Percentiles rank a stretch among this genome's conserved stretches.
phyloP scores from a whole-genome alignment of 2,113 vertebrate genomes.

The Leucopsar rothschildi region DNA sequence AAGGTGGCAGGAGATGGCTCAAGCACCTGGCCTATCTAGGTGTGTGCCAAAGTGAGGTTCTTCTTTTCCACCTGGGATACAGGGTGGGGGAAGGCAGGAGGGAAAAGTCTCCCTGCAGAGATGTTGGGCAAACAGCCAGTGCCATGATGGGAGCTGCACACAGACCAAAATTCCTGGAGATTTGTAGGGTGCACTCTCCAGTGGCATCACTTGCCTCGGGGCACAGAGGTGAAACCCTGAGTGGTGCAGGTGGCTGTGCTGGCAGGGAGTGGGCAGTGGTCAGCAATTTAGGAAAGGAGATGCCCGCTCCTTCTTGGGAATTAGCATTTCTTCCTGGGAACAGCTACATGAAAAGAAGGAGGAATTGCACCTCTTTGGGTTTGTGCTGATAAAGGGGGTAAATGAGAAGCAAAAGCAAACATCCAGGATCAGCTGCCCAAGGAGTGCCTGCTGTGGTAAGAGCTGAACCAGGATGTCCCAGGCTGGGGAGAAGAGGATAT shows the following conservation, averaged over 20 bases:
- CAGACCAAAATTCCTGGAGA: background rate
- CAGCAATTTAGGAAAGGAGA: fast-evolving
- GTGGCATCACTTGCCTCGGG: fast-evolving
- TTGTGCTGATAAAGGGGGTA: background rate
- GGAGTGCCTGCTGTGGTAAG: background rate
- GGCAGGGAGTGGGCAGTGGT: background rate
- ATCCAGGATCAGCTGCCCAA: background rate
- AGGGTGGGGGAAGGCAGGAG: background rate
- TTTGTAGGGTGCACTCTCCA: fast-evolving
- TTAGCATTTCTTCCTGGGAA: background rate
- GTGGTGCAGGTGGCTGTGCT: background rate
- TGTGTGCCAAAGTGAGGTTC: fast-evolving
- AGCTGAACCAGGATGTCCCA: background rate
- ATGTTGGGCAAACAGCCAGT: fast-evolving
- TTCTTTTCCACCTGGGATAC: background rate
- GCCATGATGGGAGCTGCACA: fast-evolving
- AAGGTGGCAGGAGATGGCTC: background rate
- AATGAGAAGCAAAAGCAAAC: background rate
- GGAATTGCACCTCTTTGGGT: background rate
- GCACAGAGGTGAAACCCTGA: background rate
- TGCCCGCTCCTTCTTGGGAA: background rate
- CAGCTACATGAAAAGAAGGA: background rate
- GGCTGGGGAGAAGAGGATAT: background rate
- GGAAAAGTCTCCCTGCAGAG: background rate
- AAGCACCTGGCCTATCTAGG: fast-evolving